Evolutionary conservation across 2,888 invertebrate genomes (phyloP).

Genomic region (Pyrgus malvae): DNA sequence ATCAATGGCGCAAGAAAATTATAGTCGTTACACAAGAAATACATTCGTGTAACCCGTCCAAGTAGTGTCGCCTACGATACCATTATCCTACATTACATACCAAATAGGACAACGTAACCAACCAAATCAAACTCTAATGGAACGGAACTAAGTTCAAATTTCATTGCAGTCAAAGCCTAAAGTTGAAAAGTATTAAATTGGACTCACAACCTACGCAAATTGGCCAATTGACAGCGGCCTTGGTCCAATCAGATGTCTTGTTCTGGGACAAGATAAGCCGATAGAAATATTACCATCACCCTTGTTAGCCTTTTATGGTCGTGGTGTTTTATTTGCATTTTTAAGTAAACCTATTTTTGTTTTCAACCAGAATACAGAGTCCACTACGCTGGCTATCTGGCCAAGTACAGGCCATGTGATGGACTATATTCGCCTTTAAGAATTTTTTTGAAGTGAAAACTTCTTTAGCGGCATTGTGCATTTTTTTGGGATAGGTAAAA

Average conservation of each 20-base stretch:
- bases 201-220: conserved; percentile 5
- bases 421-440: no score
- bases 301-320: neutral
- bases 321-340: neutral
- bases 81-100: conserved; percentile 13
- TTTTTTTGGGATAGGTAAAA: no score
- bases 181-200: conserved; percentile 6
- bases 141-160: neutral
- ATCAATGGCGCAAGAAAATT: neutral
- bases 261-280: conserved; percentile 8
- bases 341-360: neutral
- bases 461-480: no score
- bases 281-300: neutral
- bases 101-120: neutral
- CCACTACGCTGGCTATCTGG: no score
- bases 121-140: neutral
- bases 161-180: neutral
- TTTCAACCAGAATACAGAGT: no score
- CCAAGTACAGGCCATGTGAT: no score
- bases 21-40: neutral
- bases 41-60: conserved; percentile 3
- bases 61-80: conserved; percentile 10
- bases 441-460: no score
- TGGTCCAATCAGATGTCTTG: conserved; percentile 21
- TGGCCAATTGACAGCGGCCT: conserved; percentile 21